Base-by-base conservation (phyloP, 1,140 invertebrate species). In the Drosophila obscura region DNA sequence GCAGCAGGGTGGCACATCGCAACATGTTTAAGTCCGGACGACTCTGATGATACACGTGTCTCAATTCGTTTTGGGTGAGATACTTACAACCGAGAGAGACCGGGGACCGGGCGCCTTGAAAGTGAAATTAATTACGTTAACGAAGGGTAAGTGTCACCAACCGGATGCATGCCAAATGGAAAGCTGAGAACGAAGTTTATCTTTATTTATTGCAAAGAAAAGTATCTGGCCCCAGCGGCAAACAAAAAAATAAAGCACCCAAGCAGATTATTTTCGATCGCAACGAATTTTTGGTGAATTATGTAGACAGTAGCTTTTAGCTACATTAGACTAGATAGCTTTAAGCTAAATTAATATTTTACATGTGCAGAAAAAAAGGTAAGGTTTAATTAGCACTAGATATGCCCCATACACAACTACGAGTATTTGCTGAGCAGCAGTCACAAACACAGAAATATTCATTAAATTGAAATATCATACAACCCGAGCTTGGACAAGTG, bases 1-100 rank as follows among this genome's bases (percentile, higher is more conserved):
- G 45, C 45, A 9, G 11, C 35, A 39, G 31, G 31, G 64, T 66
- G 59, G 53, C 51, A 73, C 60, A 58, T 56, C 41, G 49, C 49
- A 57, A 44, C 5, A 31, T 72, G 64, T 62, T 83, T 49, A 84
- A 74, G 71, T 74, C 66, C 81, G 73, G 77, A 39, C 35, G 35
- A 39, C 35, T 39, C 52, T 62, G 46, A 65, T 60, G 48, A 71
- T 69, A 82, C 83, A 84, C 84, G 83, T 89, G 83, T 76, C 68
- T 73, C 62, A 80, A 89, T 88, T 85, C 85, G 84, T 80, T 80
- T 68, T 72, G 80, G 80, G 77, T 83, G 65, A 66, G 68, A 83
- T 80, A 73, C 73, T 80, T 63, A 69, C 67, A 68, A 69, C 80
- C 59, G 53, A 52, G 35, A 39, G 35, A 39, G 11, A 39, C 35